These are phyloP conservation scores for Sarcophaga caerulescens DNA, from an alignment of 2,888 invertebrate species.

Conservation along the genomic window DNA sequence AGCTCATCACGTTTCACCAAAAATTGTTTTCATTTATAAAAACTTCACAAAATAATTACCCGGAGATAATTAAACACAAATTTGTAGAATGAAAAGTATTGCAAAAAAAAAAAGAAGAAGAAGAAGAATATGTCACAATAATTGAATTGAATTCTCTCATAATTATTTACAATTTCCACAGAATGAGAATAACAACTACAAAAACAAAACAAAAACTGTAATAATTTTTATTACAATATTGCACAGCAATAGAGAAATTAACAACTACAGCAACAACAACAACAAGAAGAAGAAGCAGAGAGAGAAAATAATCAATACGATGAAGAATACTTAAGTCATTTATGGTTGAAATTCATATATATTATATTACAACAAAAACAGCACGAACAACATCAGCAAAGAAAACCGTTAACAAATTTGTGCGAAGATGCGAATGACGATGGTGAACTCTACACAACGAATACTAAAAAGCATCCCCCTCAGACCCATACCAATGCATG, in stretches of 20 bases:
- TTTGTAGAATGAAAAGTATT: slow-evolving; percentile 14
- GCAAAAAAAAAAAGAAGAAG: too few species aligned
- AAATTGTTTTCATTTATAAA: too few species aligned
- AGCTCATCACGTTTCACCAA: too few species aligned
- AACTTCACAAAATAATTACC: too few species aligned
- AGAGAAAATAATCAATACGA: slow-evolving; percentile 40
- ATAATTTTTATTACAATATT: slow-evolving; percentile 34
- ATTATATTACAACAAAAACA: slow-evolving; percentile 35
- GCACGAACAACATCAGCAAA: background rate
- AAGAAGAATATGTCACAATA: slow-evolving; percentile 2
- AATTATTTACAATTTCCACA: slow-evolving; percentile 35
- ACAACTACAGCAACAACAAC: background rate
- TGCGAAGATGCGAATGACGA: background rate
- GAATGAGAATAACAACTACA: slow-evolving; percentile 13
- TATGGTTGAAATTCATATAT: slow-evolving; percentile 64
- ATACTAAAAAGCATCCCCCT: too few species aligned
- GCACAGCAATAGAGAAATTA: background rate
- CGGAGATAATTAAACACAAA: slow-evolving; percentile 30
- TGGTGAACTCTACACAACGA: too few species aligned
- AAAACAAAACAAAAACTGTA: background rate
- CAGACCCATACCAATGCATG: too few species aligned
- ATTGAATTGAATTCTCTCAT: slow-evolving; percentile 22
- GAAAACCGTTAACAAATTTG: background rate
- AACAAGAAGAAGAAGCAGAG: background rate
- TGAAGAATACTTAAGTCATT: slow-evolving; percentile 64